Conservation (phyloP, 2,797 vertebrate species). For the Pipistrellus pygmaeus region DNA sequence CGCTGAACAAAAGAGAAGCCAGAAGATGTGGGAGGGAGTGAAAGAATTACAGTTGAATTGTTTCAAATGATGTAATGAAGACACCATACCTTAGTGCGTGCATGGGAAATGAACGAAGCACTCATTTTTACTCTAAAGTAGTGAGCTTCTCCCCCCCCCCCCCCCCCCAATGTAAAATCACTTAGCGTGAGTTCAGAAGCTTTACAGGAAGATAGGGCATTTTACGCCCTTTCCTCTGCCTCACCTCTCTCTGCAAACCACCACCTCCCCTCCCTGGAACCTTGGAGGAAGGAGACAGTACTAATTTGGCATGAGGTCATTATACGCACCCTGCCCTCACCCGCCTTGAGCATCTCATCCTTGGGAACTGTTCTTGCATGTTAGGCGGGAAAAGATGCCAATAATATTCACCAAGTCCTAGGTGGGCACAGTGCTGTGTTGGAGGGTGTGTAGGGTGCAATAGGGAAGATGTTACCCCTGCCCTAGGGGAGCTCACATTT, state of each 20-base stretch:
- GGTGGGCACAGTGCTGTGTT: neutral
- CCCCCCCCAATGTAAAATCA: neutral
- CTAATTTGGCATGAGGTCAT: neutral
- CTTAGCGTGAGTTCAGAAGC: neutral
- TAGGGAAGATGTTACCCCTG: neutral
- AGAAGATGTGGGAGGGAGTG: conserved; percentile 43
- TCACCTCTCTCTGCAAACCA: neutral
- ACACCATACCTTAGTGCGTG: neutral
- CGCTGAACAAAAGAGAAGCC: conserved; percentile 36
- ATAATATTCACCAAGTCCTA: neutral
- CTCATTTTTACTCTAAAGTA: neutral
- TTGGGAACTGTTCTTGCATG: neutral
- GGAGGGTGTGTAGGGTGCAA: neutral
- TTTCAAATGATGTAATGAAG: conserved; percentile 43
- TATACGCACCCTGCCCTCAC: neutral
- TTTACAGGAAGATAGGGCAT: neutral
- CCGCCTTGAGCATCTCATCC: neutral
- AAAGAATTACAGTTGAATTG: conserved; percentile 47
- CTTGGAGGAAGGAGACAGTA: neutral
- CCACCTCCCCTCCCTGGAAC: neutral
- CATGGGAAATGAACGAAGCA: neutral
- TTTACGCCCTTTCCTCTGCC: neutral
- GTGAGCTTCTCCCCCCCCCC: neutral
- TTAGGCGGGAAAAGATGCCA: neutral
- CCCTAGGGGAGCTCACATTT: neutral